Percentiles rank a stretch among this genome's conserved stretches.
These are phyloP conservation scores for Blastobasis adustella DNA, from an alignment of 2,888 invertebrate species.

Conservation along the genomic window DNA sequence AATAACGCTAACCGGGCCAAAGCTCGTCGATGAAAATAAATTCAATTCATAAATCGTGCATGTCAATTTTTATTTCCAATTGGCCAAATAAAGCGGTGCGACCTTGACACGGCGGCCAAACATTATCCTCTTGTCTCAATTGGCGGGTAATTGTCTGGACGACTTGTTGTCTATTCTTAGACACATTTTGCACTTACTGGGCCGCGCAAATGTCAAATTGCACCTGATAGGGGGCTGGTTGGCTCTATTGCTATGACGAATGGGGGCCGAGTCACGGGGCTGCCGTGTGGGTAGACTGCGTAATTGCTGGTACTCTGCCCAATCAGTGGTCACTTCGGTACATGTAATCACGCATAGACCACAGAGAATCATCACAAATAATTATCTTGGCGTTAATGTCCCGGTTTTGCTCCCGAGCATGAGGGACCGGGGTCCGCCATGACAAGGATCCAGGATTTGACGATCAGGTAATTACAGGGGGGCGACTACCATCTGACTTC, in stretches of 20 bases:
- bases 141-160: slow-evolving; percentile 65
- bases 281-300: slow-evolving; percentile 3
- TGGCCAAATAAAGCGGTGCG: slow-evolving; percentile 46
- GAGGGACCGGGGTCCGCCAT: no score
- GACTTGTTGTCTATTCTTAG: slow-evolving; percentile 64
- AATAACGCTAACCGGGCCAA: no score
- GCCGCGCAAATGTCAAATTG: slow-evolving; percentile 46
- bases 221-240: slow-evolving; percentile 29
- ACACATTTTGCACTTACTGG: slow-evolving; percentile 62
- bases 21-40: slow-evolving; percentile 8
- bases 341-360: no score
- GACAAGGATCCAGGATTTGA: no score
- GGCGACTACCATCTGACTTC: no score
- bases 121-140: slow-evolving; percentile 74
- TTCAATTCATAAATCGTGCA: slow-evolving; percentile 42
- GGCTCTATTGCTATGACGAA: no score
- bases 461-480: no score
- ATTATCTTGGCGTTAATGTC: no score
- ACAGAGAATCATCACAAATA: no score
- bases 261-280: slow-evolving; percentile 15
- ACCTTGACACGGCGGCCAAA: slow-evolving; percentile 67
- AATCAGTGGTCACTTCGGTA: no score
- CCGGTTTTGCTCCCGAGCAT: no score
- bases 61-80: slow-evolving; percentile 62
- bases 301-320: no score